These are phyloP conservation scores for Drosophila subpulchrella DNA, from an alignment of 1,140 invertebrate species.

Conservation along the genomic window DNA sequence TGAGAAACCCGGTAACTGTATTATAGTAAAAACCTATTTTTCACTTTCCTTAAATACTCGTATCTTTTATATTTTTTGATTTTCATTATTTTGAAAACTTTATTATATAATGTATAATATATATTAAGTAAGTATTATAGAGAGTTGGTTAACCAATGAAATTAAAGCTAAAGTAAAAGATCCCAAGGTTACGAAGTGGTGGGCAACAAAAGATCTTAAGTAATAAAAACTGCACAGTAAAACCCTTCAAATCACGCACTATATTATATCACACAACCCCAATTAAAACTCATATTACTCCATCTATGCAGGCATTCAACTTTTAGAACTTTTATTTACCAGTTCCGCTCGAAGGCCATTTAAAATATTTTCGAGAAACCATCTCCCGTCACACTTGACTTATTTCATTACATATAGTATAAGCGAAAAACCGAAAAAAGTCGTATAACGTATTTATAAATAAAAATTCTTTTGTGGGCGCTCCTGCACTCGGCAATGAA, in stretches of 20 bases:
- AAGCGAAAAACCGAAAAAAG: constrained; percentile 2
- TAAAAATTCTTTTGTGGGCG: constrained; percentile 32
- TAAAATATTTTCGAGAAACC: constrained; percentile 10
- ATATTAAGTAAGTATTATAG: too few species aligned
- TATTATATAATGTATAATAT: too few species aligned
- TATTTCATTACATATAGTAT: constrained; percentile 49
- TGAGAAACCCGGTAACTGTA: neutral
- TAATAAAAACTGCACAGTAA: neutral
- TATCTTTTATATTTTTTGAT: too few species aligned
- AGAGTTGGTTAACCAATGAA: too few species aligned
- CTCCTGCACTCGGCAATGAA: constrained; percentile 23
- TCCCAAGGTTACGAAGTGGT: neutral
- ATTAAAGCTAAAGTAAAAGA: too few species aligned
- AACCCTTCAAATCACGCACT: neutral
- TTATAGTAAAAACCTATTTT: neutral
- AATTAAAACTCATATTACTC: constrained; percentile 21
- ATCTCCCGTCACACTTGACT: constrained; percentile 55
- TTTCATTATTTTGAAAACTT: too few species aligned
- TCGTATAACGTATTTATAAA: constrained; percentile 18
- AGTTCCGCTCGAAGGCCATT: constrained; percentile 5
- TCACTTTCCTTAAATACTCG: too few species aligned
- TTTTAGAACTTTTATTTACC: constrained; percentile 7
- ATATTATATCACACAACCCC: neutral
- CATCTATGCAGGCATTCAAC: constrained; percentile 3
- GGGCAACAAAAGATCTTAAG: too few species aligned